These are phyloP conservation scores for Aphyosemion australe DNA, from an alignment of 2,113 vertebrate species.

Conservation along the genomic window DNA sequence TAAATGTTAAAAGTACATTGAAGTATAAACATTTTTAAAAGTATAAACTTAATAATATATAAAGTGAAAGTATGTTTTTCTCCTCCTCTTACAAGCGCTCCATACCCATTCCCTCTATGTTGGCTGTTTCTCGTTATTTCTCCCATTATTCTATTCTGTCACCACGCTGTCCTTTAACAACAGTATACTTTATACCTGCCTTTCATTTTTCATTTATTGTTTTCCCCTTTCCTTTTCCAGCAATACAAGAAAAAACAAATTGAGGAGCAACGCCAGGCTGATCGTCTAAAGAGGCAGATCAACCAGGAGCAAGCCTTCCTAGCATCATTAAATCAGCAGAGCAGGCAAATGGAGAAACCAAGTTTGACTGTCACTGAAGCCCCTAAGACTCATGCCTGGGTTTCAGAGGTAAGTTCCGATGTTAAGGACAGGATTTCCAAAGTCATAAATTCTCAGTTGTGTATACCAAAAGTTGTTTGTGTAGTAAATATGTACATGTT, in stretches of 20 bases:
- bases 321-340: slow-evolving; percentile 91
- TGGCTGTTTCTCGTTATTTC: no score
- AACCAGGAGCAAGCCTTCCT: slow-evolving; percentile 93
- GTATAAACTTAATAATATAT: no score
- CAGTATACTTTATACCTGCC: not conserved
- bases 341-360: slow-evolving; percentile 86
- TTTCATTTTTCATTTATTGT: not conserved
- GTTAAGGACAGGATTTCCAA: no score
- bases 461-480: not conserved
- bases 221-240: slow-evolving; percentile 62
- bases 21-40: no score
- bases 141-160: not conserved
- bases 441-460: no score
- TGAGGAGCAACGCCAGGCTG: slow-evolving; percentile 95
- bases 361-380: no score
- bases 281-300: slow-evolving; percentile 91
- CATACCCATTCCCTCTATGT: no score
- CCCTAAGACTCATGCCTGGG: slow-evolving; percentile 74
- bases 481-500: not conserved
- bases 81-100: no score
- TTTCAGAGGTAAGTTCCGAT: no score
- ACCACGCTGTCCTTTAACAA: no score
- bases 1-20: no score
- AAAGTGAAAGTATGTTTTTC: no score
- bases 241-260: slow-evolving; percentile 97